Percentiles rank a stretch among this genome's conserved stretches.
Conservation (phyloP, 1,140 invertebrate species). For the Kradibia gibbosae region DNA sequence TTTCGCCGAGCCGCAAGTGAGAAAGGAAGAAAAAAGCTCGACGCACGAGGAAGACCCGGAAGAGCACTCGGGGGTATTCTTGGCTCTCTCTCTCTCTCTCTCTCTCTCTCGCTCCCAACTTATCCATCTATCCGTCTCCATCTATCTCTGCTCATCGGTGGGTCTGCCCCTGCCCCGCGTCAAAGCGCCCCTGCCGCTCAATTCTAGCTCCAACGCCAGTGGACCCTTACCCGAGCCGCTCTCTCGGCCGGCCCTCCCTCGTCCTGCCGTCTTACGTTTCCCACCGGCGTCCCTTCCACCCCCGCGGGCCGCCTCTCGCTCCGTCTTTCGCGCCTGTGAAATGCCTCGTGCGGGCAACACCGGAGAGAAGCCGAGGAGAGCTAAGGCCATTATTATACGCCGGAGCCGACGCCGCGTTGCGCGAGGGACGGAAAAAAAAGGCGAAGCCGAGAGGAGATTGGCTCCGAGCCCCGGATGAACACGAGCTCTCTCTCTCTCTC, state of each 20-base stretch:
- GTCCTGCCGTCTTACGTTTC: too few species aligned
- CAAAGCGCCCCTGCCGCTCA: too few species aligned
- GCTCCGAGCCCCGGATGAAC: not conserved
- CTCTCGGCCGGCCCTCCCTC: too few species aligned
- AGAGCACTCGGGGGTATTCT: constrained; percentile 4
- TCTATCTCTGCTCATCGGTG: too few species aligned
- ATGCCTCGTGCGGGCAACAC: not conserved
- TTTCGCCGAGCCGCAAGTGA: not conserved
- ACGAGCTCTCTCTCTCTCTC: constrained; percentile 7
- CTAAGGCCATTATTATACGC: constrained; percentile 27
- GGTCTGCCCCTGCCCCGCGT: too few species aligned
- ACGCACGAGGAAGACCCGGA: constrained; percentile 34
- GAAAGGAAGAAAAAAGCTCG: not conserved
- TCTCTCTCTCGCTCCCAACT: not conserved
- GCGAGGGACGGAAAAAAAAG: not conserved
- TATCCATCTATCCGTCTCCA: not conserved
- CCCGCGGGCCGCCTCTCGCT: too few species aligned
- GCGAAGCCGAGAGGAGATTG: not conserved
- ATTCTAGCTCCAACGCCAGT: too few species aligned
- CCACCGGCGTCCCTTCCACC: too few species aligned
- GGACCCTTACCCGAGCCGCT: too few species aligned
- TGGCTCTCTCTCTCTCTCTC: not conserved
- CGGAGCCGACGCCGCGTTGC: not conserved
- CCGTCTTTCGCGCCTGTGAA: not conserved
- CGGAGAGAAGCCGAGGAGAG: not conserved